phyloP scores from a whole-genome alignment of 2,113 vertebrate genomes.

The Myotis davidii region DNA sequence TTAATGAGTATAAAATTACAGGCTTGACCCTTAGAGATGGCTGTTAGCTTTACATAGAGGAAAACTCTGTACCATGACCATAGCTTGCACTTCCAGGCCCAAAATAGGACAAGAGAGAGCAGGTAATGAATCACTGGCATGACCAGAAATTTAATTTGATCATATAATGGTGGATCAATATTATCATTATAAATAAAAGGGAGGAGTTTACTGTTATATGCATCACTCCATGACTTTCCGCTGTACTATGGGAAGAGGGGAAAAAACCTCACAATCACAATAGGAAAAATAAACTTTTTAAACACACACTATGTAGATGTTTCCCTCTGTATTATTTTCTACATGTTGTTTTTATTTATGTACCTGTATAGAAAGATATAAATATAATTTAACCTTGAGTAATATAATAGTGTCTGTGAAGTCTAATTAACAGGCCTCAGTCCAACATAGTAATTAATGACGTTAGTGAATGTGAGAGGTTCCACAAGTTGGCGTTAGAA shows the following conservation, averaged over 20 bases:
- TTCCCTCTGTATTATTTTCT: background rate
- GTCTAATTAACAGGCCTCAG: background rate
- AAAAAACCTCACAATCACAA: background rate
- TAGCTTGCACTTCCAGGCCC: background rate
- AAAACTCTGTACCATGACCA: background rate
- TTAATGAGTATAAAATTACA: background rate
- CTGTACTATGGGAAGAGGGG: background rate
- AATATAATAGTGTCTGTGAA: background rate
- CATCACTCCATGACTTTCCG: background rate
- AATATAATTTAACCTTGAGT: slow-evolving; percentile 30
- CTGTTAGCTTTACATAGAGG: background rate
- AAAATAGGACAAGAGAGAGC: background rate
- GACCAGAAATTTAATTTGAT: background rate
- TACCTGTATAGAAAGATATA: background rate
- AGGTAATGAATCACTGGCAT: background rate
- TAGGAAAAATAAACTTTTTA: background rate
- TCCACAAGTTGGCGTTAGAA: background rate
- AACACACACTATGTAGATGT: background rate
- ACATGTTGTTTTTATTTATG: background rate
- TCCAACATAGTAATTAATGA: background rate
- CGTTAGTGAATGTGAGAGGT: background rate
- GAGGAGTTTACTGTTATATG: background rate
- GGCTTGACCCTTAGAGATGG: background rate
- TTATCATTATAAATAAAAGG: background rate
- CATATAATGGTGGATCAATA: background rate